A percentile compares a stretch with the other conserved stretches of the same genome.
Conservation (phyloP, 2,888 invertebrate genomes). For the Oligia latruncula region DNA sequence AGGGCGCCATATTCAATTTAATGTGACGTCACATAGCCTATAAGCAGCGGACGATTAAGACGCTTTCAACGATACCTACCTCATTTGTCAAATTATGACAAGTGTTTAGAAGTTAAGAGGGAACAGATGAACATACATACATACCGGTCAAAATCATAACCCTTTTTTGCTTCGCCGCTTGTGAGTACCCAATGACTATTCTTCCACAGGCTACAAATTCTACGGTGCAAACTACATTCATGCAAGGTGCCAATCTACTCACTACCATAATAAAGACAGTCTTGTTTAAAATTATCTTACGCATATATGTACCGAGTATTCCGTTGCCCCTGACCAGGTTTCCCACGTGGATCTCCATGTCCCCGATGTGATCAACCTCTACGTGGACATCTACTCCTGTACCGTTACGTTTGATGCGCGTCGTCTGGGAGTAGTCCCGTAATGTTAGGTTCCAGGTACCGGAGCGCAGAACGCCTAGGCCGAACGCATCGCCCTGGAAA, state of each 20-base stretch:
- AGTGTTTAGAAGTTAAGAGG: no score
- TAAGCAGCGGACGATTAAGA: no score
- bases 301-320: constrained; percentile 89
- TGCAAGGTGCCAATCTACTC: constrained; percentile 20
- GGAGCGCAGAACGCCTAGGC: constrained; percentile 90
- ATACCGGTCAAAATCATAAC: no score
- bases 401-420: constrained; percentile 90
- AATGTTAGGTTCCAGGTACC: constrained; percentile 94
- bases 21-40: no score
- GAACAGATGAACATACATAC: no score
- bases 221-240: constrained; percentile 28
- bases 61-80: no score
- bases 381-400: constrained; percentile 91
- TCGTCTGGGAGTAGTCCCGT: constrained; percentile 92
- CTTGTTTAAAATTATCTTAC: constrained; percentile 42
- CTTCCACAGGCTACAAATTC: constrained; percentile 2
- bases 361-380: constrained; percentile 93
- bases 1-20: no score
- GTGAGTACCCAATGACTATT: background rate
- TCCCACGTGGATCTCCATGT: constrained; percentile 94
- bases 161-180: no score
- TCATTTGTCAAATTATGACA: no score
- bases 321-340: constrained; percentile 93
- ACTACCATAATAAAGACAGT: constrained; percentile 12
- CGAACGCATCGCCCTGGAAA: constrained; percentile 90